Evolutionary conservation across 2,888 invertebrate species (phyloP).

Genomic region (Glyphotaelius pellucidus): DNA sequence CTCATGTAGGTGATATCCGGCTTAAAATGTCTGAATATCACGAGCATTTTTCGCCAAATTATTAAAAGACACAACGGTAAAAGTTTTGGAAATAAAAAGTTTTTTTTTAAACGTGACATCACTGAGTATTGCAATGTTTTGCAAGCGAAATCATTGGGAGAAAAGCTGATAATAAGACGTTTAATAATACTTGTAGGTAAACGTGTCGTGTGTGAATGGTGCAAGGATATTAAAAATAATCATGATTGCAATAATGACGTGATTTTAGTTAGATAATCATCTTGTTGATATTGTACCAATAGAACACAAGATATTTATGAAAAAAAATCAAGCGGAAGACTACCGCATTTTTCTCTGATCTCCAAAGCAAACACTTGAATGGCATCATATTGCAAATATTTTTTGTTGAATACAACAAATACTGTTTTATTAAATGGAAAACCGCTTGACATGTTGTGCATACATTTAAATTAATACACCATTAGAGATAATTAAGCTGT

Average conservation of each 20-base stretch:
- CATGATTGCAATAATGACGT: not conserved
- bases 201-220: not conserved
- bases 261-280: not conserved
- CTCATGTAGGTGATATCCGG: no score
- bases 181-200: not conserved
- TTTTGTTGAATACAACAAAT: not conserved
- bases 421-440: not conserved
- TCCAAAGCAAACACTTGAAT: not conserved
- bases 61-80: not conserved
- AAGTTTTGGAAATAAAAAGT: not conserved
- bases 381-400: not conserved
- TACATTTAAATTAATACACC: not conserved
- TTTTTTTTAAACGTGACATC: not conserved
- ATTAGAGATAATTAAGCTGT: not conserved
- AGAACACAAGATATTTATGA: not conserved
- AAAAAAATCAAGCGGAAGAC: not conserved
- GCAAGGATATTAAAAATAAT: not conserved
- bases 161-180: not conserved
- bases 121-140: not conserved
- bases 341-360: not conserved
- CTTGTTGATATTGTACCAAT: not conserved
- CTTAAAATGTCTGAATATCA: no score
- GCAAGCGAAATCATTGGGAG: not conserved
- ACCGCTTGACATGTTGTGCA: not conserved
- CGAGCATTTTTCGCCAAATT: no score